phyloP scores from a whole-genome alignment of 2,797 vertebrate species.

The Yasuhikotakia modesta region DNA sequence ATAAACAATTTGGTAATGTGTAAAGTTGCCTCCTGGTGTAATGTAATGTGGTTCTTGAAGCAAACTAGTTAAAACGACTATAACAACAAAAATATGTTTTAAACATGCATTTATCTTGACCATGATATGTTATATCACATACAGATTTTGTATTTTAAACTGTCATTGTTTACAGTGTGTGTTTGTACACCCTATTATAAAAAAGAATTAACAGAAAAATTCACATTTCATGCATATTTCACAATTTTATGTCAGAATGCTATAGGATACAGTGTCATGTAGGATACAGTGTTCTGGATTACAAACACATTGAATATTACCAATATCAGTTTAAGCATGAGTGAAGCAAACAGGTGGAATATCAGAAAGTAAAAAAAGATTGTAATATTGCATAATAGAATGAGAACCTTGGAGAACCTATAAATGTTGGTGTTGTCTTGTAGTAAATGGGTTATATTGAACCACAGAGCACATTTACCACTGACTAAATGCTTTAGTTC shows the following conservation, averaged over 20 bases:
- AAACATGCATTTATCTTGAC: not conserved
- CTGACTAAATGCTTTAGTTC: not conserved
- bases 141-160: not conserved
- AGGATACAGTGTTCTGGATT: not conserved
- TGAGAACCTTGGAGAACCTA: not conserved
- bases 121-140: not conserved
- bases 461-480: not conserved
- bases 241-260: too few species aligned
- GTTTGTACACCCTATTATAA: not conserved
- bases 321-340: not conserved
- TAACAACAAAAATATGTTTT: not conserved
- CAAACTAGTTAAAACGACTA: not conserved
- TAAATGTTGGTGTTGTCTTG: slow-evolving; percentile 1
- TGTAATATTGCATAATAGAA: not conserved
- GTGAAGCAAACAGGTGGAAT: not conserved
- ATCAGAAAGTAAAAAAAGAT: not conserved
- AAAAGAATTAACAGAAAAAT: not conserved
- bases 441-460: not conserved
- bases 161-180: not conserved
- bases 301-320: not conserved
- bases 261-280: not conserved
- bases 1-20: not conserved
- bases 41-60: not conserved
- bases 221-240: too few species aligned
- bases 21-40: not conserved